These are phyloP conservation scores for Poeciliopsis retropinna DNA, from an alignment of 2,113 vertebrate species.

Conservation along the genomic window DNA sequence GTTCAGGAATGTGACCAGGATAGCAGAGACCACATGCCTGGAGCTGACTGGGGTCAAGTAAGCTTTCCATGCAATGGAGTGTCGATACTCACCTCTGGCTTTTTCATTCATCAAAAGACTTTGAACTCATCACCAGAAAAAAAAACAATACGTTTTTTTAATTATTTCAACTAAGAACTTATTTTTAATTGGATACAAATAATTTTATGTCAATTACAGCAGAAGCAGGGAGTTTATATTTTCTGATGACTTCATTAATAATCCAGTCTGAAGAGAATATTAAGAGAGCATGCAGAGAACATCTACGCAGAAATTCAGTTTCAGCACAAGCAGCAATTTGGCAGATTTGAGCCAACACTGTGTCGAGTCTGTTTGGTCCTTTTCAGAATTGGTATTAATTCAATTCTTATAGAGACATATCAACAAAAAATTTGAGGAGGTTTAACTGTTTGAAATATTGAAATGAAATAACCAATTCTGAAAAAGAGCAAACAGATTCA, in stretches of 20 bases:
- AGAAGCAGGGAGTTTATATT: too few relatives aligned
- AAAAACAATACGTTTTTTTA: neutral
- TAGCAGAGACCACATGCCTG: slow-evolving; percentile 29
- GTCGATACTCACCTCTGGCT: neutral
- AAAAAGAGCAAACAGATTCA: too few relatives aligned
- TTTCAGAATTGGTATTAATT: too few relatives aligned
- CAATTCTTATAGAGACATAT: too few relatives aligned
- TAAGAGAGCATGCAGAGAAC: too few relatives aligned
- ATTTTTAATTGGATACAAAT: neutral
- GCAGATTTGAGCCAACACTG: too few relatives aligned
- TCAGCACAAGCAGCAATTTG: neutral
- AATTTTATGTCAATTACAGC: too few relatives aligned
- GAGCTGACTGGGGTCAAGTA: neutral
- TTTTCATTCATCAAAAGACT: neutral
- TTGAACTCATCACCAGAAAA: neutral
- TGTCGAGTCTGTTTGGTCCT: too few relatives aligned
- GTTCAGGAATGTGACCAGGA: slow-evolving; percentile 59
- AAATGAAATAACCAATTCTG: too few relatives aligned
- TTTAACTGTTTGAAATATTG: too few relatives aligned
- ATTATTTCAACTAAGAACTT: neutral
- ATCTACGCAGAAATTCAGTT: neutral
- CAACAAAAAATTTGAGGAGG: too few relatives aligned
- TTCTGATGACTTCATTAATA: too few relatives aligned
- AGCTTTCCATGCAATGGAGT: neutral
- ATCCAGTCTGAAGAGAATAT: neutral